Evolutionary conservation across 2,113 vertebrate species (phyloP).

Genomic region (Malaclemys terrapin): DNA sequence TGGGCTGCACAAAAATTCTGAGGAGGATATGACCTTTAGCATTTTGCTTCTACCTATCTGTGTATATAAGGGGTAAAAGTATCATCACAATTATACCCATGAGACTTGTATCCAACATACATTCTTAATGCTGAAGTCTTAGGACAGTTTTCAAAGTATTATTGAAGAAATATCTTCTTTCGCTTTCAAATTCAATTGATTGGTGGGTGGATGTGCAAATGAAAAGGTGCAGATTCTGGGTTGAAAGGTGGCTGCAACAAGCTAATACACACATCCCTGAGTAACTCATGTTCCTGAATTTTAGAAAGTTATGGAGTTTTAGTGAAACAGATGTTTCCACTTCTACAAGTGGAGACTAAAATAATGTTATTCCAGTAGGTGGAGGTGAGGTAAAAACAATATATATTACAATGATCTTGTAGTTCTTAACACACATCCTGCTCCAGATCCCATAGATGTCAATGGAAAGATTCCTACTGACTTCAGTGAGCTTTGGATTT

Average conservation of each 20-base stretch:
- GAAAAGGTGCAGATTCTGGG: neutral
- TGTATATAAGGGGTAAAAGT: neutral
- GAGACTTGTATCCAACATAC: neutral
- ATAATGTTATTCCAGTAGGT: neutral
- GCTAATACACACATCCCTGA: neutral
- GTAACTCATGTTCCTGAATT: neutral
- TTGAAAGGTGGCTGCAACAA: neutral
- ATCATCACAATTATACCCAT: neutral
- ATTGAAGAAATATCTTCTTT: neutral
- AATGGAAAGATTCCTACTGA: too few relatives aligned
- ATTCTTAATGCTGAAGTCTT: slow-evolving; percentile 28
- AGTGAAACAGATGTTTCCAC: neutral
- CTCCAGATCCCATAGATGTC: neutral
- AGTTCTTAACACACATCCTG: neutral
- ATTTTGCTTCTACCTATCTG: slow-evolving; percentile 30
- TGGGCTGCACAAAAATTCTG: neutral
- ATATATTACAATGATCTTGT: neutral
- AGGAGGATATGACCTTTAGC: neutral
- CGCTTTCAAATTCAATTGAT: neutral
- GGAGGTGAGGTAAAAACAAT: neutral
- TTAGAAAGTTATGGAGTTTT: neutral
- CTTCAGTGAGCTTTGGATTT: too few relatives aligned
- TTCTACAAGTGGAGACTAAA: neutral
- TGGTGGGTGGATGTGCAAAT: neutral
- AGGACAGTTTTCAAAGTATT: slow-evolving; percentile 5